These are phyloP conservation scores for Brachylomia viminalis DNA, from an alignment of 2,888 invertebrate genomes.

Conservation along the genomic window DNA sequence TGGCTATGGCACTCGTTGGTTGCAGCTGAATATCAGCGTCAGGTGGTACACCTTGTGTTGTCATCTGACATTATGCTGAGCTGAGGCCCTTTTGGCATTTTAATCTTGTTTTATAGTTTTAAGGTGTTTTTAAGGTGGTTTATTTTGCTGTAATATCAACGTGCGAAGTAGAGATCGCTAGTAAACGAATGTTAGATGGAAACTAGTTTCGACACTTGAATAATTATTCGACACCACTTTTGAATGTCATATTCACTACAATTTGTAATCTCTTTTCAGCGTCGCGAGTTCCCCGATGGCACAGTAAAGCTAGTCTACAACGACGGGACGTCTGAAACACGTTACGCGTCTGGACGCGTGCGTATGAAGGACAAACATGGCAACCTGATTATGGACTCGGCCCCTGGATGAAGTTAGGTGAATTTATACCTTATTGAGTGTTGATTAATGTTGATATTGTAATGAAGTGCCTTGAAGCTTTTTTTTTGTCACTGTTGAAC, in stretches of 20 bases:
- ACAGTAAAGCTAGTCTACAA: conserved; percentile 97
- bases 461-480: conserved; percentile 52
- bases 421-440: conserved; percentile 33
- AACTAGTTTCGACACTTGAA: not conserved
- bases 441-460: conserved; percentile 27
- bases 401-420: conserved; percentile 67
- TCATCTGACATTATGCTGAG: too few species aligned
- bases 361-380: conserved; percentile 96
- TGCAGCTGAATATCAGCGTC: too few species aligned
- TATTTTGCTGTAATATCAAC: too few species aligned
- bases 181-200: not conserved
- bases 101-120: too few species aligned
- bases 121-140: too few species aligned
- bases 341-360: conserved; percentile 97
- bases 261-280: conserved; percentile 87
- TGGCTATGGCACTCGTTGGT: too few species aligned
- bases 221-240: not conserved
- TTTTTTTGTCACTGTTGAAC: conserved; percentile 24
- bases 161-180: too few species aligned
- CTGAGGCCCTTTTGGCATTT: too few species aligned
- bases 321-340: conserved; percentile 97
- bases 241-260: not conserved
- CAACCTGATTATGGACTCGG: conserved; percentile 94
- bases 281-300: conserved; percentile 98
- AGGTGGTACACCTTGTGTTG: too few species aligned